Evolutionary conservation across 2,888 invertebrate genomes (phyloP).

Genomic region (Fragum fragum): DNA sequence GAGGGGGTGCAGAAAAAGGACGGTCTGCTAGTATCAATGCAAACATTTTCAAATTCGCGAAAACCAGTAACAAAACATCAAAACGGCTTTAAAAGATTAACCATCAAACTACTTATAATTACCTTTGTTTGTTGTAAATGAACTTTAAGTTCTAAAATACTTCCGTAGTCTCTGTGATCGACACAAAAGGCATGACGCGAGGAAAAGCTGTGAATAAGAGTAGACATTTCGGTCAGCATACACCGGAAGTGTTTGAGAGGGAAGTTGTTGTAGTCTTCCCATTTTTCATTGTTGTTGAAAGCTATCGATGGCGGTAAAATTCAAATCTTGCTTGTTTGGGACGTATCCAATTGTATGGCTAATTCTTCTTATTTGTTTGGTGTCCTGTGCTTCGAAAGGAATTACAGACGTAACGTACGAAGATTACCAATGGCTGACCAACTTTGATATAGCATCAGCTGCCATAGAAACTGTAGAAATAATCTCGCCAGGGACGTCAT

Average conservation of each 20-base stretch:
- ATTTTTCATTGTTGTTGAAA: neutral
- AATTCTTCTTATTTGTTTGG: too few species aligned
- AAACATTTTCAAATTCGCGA: too few species aligned
- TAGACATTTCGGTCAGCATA: constrained; percentile 46
- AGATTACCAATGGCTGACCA: neutral
- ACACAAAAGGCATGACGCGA: constrained; percentile 55
- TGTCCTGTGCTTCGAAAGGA: too few species aligned
- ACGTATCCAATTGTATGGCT: too few species aligned
- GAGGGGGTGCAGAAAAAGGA: too few species aligned
- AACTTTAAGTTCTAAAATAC: constrained; percentile 43
- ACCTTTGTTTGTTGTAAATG: neutral
- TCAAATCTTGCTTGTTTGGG: neutral
- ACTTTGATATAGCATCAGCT: neutral
- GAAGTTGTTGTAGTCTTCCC: neutral
- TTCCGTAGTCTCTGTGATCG: constrained; percentile 45
- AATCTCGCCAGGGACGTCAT: neutral
- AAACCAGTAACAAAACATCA: too few species aligned
- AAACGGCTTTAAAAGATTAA: too few species aligned
- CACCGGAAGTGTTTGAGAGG: neutral
- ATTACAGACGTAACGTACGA: too few species aligned
- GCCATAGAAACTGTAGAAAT: neutral
- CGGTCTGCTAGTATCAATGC: too few species aligned
- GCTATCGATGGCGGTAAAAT: constrained; percentile 38
- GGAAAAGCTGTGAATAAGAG: constrained; percentile 54
- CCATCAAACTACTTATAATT: too few species aligned